These are phyloP conservation scores for Mobula hypostoma DNA, from an alignment of 2,113 vertebrate species.

Conservation along the genomic window DNA sequence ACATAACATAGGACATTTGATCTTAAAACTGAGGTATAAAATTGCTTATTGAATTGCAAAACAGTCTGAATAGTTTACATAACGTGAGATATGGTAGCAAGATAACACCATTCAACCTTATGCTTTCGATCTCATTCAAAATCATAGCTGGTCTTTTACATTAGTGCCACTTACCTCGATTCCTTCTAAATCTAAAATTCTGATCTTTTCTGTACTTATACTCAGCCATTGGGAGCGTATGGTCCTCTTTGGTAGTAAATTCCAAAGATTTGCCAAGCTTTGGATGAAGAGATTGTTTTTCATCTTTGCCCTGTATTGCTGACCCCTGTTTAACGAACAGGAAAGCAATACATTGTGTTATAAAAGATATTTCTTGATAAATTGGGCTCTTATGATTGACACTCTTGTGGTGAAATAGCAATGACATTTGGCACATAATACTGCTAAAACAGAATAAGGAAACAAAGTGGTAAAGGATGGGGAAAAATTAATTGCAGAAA, in stretches of 20 bases:
- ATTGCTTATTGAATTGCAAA: not conserved
- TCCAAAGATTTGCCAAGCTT: too few species aligned
- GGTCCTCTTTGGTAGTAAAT: too few species aligned
- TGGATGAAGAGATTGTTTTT: too few species aligned
- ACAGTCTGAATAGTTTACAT: not conserved
- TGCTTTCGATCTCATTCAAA: too few species aligned
- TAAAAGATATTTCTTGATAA: not conserved
- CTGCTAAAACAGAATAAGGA: not conserved
- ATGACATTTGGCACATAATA: not conserved
- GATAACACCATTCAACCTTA: too few species aligned
- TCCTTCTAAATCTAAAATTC: too few species aligned
- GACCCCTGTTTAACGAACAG: not conserved
- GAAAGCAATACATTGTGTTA: not conserved
- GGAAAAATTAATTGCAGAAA: not conserved
- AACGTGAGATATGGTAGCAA: too few species aligned
- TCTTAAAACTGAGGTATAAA: not conserved
- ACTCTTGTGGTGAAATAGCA: not conserved
- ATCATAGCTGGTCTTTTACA: too few species aligned
- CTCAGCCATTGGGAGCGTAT: too few species aligned
- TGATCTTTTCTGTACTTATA: too few species aligned
- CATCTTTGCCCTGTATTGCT: too few species aligned
- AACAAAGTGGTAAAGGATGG: not conserved
- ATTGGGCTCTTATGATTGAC: not conserved
- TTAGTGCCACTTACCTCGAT: too few species aligned
- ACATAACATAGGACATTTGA: not conserved